These are phyloP conservation scores for Denticeps clupeoides DNA, from an alignment of 2,797 vertebrate genomes.

Conservation along the genomic window DNA sequence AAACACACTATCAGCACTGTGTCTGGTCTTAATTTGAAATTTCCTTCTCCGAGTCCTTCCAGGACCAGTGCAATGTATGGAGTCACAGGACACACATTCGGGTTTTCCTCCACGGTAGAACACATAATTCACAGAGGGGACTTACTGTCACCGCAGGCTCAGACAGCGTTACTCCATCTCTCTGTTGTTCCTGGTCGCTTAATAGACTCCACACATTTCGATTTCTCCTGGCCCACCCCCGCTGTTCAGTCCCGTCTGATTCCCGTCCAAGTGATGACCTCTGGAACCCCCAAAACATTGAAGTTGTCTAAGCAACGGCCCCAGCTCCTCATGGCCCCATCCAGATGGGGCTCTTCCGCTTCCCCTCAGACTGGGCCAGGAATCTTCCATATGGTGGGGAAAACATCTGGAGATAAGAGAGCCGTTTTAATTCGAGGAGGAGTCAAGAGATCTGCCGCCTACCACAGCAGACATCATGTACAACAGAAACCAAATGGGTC, in stretches of 20 bases:
- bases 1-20: too few species aligned
- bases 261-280: conserved; percentile 14
- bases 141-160: too few species aligned
- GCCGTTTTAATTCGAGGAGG: conserved; percentile 26
- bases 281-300: too few species aligned
- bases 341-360: conserved; percentile 30
- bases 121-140: too few species aligned
- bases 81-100: too few species aligned
- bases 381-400: conserved; percentile 38
- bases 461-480: conserved; percentile 25
- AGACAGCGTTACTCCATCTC: too few species aligned
- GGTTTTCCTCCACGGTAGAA: too few species aligned
- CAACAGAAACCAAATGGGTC: conserved; percentile 27
- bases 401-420: conserved; percentile 41
- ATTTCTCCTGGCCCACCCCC: background rate
- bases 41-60: too few species aligned
- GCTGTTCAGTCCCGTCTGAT: conserved; percentile 14
- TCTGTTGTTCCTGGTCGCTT: too few species aligned
- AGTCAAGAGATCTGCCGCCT: conserved; percentile 23
- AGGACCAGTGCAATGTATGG: too few species aligned
- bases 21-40: too few species aligned
- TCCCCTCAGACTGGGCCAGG: conserved; percentile 21
- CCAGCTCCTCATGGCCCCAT: conserved; percentile 16
- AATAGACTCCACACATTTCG: too few species aligned
- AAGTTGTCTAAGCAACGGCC: conserved; percentile 4